phyloP scores from a whole-genome alignment of 2,888 invertebrate species.

The Drosophila quinaria region DNA sequence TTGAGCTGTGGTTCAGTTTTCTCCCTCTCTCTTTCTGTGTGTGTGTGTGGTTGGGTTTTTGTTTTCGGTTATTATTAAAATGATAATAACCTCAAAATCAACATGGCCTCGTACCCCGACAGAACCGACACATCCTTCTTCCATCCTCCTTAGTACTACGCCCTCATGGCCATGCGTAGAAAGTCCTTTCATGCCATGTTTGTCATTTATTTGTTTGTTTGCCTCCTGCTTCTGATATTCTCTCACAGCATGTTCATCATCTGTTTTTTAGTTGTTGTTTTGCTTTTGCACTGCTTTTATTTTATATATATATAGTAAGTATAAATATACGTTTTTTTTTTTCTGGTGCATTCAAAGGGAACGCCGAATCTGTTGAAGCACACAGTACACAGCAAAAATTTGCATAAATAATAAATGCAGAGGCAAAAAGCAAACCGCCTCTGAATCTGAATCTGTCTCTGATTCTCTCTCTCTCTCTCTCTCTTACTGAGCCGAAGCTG shows the following conservation, averaged over 20 bases:
- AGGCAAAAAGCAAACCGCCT: conserved; percentile 34
- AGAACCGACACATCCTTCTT: background rate
- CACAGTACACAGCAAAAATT: conserved; percentile 61
- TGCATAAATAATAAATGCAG: conserved; percentile 76
- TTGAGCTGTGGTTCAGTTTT: conserved; percentile 4
- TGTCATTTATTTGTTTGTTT: conserved; percentile 78
- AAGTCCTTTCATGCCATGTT: conserved; percentile 76
- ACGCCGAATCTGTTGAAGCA: conserved; percentile 32
- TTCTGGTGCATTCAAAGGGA: conserved; percentile 59
- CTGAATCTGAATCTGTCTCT: background rate
- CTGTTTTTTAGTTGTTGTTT: conserved; percentile 27
- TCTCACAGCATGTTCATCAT: conserved; percentile 23
- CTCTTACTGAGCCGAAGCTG: conserved; percentile 17
- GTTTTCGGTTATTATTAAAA: conserved; percentile 77
- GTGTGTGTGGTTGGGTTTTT: conserved; percentile 50
- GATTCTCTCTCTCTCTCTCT: background rate
- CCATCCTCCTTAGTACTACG: conserved; percentile 2
- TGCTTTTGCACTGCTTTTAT: conserved; percentile 2
- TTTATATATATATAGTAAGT: conserved; percentile 4
- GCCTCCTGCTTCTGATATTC: conserved; percentile 15
- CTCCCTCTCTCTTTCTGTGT: background rate
- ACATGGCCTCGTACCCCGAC: conserved; percentile 57
- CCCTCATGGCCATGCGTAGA: conserved; percentile 67
- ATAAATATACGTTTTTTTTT: conserved; percentile 3
- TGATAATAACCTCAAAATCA: conserved; percentile 76